Conservation (phyloP, 1,140 invertebrate genomes). For the Orchesella cincta region DNA sequence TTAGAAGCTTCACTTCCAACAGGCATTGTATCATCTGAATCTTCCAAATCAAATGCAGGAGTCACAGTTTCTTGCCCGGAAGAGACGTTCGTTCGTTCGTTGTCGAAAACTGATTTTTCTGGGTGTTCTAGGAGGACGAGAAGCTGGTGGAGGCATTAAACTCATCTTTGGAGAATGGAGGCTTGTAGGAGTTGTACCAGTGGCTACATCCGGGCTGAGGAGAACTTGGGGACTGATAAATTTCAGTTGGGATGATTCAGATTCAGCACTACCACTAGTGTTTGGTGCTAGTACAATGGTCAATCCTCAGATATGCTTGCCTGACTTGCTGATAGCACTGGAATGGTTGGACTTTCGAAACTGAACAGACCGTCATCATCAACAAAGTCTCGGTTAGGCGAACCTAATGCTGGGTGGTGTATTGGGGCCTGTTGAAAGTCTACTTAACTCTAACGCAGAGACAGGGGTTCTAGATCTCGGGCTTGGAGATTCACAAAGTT, state of each 20-base stretch:
- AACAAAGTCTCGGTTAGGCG: not conserved
- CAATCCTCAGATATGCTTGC: no score
- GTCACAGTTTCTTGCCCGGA: not conserved
- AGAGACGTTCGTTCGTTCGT: not conserved
- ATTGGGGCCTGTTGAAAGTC: not conserved
- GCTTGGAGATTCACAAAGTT: not conserved
- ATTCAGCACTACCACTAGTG: no score
- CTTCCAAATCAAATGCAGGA: not conserved
- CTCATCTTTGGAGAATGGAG: not conserved
- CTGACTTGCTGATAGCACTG: not conserved
- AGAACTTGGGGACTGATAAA: not conserved
- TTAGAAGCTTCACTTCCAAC: not conserved
- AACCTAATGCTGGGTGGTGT: not conserved
- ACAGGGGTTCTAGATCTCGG: not conserved
- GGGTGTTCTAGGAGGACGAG: conserved; percentile 5
- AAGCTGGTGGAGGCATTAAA: conserved; percentile 28
- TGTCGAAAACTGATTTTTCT: not conserved
- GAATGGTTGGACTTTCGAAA: conserved; percentile 12
- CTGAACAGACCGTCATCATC: conserved; percentile 23
- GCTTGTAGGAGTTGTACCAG: not conserved
- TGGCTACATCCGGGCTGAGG: conserved; percentile 14
- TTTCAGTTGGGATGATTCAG: no score
- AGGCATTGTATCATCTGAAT: conserved; percentile 23
- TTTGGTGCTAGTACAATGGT: no score
- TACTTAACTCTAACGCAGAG: not conserved